phyloP scores from a whole-genome alignment of 2,797 vertebrate genomes.

The Sphenodon punctatus region DNA sequence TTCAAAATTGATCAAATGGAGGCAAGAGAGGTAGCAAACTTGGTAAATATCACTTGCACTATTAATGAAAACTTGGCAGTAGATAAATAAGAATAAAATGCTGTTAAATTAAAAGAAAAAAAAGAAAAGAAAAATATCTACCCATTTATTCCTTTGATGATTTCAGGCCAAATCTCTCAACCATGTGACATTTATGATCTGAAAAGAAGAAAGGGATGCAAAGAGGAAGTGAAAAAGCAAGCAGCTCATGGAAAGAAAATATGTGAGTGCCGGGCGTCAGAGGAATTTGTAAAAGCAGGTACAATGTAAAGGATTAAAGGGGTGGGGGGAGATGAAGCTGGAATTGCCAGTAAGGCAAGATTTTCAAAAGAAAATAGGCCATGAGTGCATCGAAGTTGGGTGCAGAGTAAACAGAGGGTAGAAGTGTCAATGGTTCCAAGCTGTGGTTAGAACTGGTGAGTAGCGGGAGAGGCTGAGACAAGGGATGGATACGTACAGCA shows the following conservation, averaged over 20 bases:
- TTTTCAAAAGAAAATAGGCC: conserved; percentile 4
- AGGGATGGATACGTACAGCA: conserved; percentile 35
- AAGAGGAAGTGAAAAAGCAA: not conserved
- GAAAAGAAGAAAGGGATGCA: not conserved
- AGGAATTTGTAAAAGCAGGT: not conserved
- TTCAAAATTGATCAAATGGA: conserved; percentile 22
- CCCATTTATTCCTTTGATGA: not conserved
- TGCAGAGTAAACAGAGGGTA: not conserved
- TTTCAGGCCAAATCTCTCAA: conserved; percentile 15
- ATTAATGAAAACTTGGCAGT: conserved; percentile 40
- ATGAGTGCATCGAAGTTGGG: conserved; percentile 43
- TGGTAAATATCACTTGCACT: conserved; percentile 15
- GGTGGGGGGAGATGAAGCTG: not conserved
- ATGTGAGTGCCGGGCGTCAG: not conserved
- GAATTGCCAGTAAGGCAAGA: conserved; percentile 19
- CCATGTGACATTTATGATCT: not conserved
- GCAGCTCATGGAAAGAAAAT: conserved; percentile 34
- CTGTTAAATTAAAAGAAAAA: conserved; percentile 44
- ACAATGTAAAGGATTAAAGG: conserved; percentile 14
- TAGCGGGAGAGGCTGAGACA: conserved; percentile 2
- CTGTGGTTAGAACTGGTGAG: conserved; percentile 11
- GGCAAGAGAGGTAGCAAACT: conserved; percentile 10
- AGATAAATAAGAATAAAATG: conserved; percentile 27
- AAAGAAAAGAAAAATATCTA: conserved; percentile 10
- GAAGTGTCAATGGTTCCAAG: conserved; percentile 17